phyloP scores from a whole-genome alignment of 2,888 invertebrate genomes.

The Parelbella ahira region DNA sequence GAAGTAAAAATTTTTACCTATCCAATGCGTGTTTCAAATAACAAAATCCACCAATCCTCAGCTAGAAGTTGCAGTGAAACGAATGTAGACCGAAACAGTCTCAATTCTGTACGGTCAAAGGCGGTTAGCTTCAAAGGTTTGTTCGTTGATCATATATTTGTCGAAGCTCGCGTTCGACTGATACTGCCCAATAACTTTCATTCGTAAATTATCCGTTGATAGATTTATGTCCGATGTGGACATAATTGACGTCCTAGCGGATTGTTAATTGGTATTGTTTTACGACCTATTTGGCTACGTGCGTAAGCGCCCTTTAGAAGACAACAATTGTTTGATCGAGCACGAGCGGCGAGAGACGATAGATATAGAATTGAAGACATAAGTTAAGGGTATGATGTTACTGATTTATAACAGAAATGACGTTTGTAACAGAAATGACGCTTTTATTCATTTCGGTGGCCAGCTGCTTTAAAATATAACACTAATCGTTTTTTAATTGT shows the following conservation, averaged over 20 bases:
- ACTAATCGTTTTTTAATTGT: too few species aligned
- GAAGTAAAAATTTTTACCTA: too few species aligned
- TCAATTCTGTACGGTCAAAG: not conserved
- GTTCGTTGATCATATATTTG: constrained; percentile 15
- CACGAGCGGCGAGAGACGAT: constrained; percentile 7
- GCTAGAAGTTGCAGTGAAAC: constrained; percentile 6
- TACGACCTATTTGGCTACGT: constrained; percentile 19
- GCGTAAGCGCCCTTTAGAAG: constrained; percentile 11
- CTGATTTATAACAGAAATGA: too few species aligned
- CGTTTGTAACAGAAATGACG: too few species aligned
- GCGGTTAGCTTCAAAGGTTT: constrained; percentile 13
- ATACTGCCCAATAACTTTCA: constrained; percentile 26
- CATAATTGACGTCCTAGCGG: constrained; percentile 19
- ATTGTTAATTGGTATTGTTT: constrained; percentile 26
- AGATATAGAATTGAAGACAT: too few species aligned
- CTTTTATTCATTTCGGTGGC: too few species aligned
- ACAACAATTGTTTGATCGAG: not conserved
- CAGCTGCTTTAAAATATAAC: too few species aligned
- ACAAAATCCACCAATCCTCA: not conserved
- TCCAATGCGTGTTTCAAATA: not conserved
- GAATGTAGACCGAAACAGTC: too few species aligned
- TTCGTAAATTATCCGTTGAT: constrained; percentile 22
- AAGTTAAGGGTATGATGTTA: too few species aligned
- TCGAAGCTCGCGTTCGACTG: constrained; percentile 18
- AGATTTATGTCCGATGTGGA: constrained; percentile 20